Conservation (phyloP, 2,797 vertebrate genomes). For the Carcharodon carcharias region DNA sequence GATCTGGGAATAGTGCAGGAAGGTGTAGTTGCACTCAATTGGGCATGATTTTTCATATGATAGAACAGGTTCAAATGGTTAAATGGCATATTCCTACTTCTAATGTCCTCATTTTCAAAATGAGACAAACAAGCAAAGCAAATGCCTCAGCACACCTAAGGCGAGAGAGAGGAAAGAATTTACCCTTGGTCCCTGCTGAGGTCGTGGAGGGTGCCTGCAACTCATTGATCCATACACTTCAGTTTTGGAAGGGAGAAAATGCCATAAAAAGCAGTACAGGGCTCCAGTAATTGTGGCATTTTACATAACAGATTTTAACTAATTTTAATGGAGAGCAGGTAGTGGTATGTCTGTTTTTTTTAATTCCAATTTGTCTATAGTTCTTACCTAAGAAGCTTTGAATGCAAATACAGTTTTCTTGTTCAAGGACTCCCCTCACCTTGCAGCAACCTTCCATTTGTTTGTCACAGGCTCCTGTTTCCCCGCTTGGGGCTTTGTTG, state of each 20-base stretch:
- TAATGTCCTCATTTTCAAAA: background rate
- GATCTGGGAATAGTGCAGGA: too few species aligned
- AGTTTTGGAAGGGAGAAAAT: background rate
- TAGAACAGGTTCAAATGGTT: too few species aligned
- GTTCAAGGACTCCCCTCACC: background rate
- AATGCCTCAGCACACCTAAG: background rate
- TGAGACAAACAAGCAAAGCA: background rate
- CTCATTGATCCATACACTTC: background rate
- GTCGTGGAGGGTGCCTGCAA: background rate
- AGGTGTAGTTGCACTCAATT: too few species aligned
- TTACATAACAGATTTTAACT: background rate
- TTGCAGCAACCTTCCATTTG: conserved; percentile 23
- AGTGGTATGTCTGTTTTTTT: background rate
- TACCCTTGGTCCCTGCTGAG: too few species aligned
- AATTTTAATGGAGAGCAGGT: background rate
- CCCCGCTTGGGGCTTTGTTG: background rate
- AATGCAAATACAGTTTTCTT: background rate
- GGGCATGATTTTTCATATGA: too few species aligned
- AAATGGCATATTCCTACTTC: too few species aligned
- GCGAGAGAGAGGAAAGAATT: too few species aligned
- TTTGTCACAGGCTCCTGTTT: background rate
- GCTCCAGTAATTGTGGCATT: background rate
- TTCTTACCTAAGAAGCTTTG: background rate
- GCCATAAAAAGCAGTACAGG: background rate
- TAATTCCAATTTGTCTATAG: background rate